Base-by-base conservation (phyloP, 2,113 vertebrate species). In the Onychorhynchus coronatus region DNA sequence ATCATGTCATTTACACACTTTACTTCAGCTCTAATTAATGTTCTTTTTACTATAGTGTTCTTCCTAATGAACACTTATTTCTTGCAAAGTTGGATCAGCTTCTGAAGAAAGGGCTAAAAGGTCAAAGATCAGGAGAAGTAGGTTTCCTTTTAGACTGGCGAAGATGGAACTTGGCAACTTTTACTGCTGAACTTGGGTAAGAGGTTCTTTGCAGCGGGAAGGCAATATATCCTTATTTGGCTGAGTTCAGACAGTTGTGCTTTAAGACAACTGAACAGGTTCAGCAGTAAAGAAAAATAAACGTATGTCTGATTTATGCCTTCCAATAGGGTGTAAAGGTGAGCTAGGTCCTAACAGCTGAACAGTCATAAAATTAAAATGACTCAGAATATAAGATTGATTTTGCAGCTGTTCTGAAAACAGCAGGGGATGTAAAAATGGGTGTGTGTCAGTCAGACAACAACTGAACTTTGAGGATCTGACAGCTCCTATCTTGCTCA, bases 401-500 rank as follows among this genome's bases (percentile, higher is more conserved):
- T 53, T 88, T 80, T 77, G 8, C 17, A 52, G 35, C 8, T 80
- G 39, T 28, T 46, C 5, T 21, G 30, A 71, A 55, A 87, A 70
- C 15, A 46, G 2, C 5, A n/a, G 22, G 2, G 4, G 4, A 1
- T 52, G 55, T 78, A 94, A 87, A 67, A 8, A 4, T 35, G 12
- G 1, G 2, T 61, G 12, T 14, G 0, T 27, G 19, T 46, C 20
- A 58, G 4, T 22, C 17, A 47, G 20, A 6, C 25, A 59, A 11
- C 5, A 72, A 27, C 9, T 41, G 23, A 71, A 7, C 14, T 76
- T 53, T 72, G 35, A 84, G 33, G 8, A 65, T 37, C 12, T 87
- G 20, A 31, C 50, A 84, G 25, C 8, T 71, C 4, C 5, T 31
- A 15, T 0, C 8, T 61, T 67, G n/a, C 33, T 66, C 37, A 25